Base-by-base conservation (phyloP, 2,888 invertebrate genomes). In the Sinopyrophorus schimmeli region DNA sequence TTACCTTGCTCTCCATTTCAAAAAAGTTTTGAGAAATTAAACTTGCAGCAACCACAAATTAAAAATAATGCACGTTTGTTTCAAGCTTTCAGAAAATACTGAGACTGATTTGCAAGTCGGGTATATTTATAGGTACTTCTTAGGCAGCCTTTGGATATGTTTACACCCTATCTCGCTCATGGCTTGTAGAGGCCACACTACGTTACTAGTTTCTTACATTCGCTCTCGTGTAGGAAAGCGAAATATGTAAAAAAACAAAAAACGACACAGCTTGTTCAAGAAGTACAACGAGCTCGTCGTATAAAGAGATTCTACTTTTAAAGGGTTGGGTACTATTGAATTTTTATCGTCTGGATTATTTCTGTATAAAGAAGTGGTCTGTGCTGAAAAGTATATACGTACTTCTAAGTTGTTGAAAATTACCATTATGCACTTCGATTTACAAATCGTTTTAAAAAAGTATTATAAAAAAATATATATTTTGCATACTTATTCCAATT, bases 1-100 rank as follows among this genome's bases (percentile, higher is more conserved):
- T 71, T 71, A 71, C 71, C 72, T 72, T 68, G 58, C 65, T 58
- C 55, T 70, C 71, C 68, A 68, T 69, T 56, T 47, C 42, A 21
- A 37, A 12, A 26, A n/a, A n/a, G 55, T 54, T 56, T 47, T 37
- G 21, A 37, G 12, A 26, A n/a, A n/a, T n/a, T n/a, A n/a, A n/a
- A 21, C 31, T 17, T 17, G 34, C 26, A 32, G 10, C 21, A 41
- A 31, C 9, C 16, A 43, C 27, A 11, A 20, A 44, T 20, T 46
- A 15, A 16, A 32, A 31, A 37, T 18, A 23, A 46, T 32, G 54
- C 54, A 55, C 55, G 56, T 42, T 43, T 53, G 51, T 48, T 49
- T 53, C 54, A 57, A 54, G 55, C 53, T 53, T 54, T 53, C 55
- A 54, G 44, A 53, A 50, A 47, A 55, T 57, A 68, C 69, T 68